A percentile compares a stretch with the other conserved stretches of the same genome.
phyloP scores from a whole-genome alignment of 2,888 invertebrate genomes.

The Pammene aurita region DNA sequence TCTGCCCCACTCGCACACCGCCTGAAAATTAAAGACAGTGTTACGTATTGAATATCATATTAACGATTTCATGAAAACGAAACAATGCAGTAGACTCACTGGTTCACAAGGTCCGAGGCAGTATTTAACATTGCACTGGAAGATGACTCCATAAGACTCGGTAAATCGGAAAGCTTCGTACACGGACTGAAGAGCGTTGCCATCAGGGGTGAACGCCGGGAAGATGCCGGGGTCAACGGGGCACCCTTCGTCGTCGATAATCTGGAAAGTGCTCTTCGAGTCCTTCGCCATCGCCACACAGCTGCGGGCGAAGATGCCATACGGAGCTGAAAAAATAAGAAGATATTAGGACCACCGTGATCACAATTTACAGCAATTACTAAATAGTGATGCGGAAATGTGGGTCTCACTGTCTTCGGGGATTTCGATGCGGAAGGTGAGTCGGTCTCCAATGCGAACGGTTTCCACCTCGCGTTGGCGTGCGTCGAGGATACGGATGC shows the following conservation, averaged over 20 bases:
- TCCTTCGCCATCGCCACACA: conserved; percentile 99
- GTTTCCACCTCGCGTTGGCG: conserved; percentile 95
- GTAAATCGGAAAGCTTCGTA: conserved; percentile 98
- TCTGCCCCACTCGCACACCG: conserved; percentile 95
- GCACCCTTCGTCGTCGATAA: conserved; percentile 98
- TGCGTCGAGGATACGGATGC: conserved; percentile 94
- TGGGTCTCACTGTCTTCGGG: conserved; percentile 94
- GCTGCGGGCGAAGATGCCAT: conserved; percentile 97
- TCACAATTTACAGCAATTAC: conserved; percentile 16
- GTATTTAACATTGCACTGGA: conserved; percentile 98
- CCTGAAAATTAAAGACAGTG: conserved; percentile 74
- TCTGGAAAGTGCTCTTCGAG: conserved; percentile 97
- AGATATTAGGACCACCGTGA: conserved; percentile 27
- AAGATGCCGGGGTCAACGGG: conserved; percentile 97
- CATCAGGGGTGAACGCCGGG: conserved; percentile 95
- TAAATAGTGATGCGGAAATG: neutral
- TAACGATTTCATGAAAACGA: neutral
- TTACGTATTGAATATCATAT: neutral
- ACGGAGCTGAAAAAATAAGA: conserved; percentile 89
- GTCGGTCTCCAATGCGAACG: conserved; percentile 96
- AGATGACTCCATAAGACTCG: conserved; percentile 97
- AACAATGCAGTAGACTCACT: conserved; percentile 78
- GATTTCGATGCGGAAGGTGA: conserved; percentile 97
- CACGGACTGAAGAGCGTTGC: conserved; percentile 94
- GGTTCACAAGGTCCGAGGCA: conserved; percentile 97